Conservation (phyloP, 2,888 invertebrate species). For the Eulithis testata region DNA sequence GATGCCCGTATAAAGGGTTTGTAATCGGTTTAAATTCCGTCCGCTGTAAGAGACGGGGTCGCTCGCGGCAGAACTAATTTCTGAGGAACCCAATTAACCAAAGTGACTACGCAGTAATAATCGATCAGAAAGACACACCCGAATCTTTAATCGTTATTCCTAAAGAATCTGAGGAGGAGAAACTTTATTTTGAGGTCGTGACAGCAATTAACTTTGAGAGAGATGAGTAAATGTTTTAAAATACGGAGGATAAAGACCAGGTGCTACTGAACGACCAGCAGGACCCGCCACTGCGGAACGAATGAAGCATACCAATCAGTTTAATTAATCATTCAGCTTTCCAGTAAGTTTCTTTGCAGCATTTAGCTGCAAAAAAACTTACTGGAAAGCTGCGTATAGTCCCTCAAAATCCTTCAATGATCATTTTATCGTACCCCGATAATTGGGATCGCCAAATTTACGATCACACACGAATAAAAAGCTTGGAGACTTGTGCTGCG, state of each 20-base stretch:
- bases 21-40: slow-evolving; percentile 62
- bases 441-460: slow-evolving; percentile 16
- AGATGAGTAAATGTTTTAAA: not conserved
- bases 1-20: slow-evolving; percentile 51
- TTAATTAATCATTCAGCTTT: slow-evolving; percentile 81
- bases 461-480: slow-evolving; percentile 25
- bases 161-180: not conserved
- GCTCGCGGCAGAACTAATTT: slow-evolving; percentile 66
- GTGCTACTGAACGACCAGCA: slow-evolving; percentile 64
- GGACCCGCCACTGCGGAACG: slow-evolving; percentile 73
- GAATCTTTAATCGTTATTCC: slow-evolving; percentile 4
- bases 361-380: slow-evolving; percentile 58
- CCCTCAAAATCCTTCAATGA: not conserved
- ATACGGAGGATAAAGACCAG: slow-evolving; percentile 56
- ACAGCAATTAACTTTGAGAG: not conserved
- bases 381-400: slow-evolving; percentile 21
- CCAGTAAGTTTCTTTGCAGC: too few relatives aligned
- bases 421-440: slow-evolving; percentile 15
- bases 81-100: slow-evolving; percentile 72
- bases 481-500: slow-evolving; percentile 12
- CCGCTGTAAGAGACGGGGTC: slow-evolving; percentile 45
- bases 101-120: slow-evolving; percentile 79
- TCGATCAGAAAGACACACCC: slow-evolving; percentile 59
- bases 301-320: slow-evolving; percentile 76
- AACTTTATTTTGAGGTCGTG: not conserved